phyloP scores from a whole-genome alignment of 2,797 vertebrate species.

The Tokudaia muenninki region DNA sequence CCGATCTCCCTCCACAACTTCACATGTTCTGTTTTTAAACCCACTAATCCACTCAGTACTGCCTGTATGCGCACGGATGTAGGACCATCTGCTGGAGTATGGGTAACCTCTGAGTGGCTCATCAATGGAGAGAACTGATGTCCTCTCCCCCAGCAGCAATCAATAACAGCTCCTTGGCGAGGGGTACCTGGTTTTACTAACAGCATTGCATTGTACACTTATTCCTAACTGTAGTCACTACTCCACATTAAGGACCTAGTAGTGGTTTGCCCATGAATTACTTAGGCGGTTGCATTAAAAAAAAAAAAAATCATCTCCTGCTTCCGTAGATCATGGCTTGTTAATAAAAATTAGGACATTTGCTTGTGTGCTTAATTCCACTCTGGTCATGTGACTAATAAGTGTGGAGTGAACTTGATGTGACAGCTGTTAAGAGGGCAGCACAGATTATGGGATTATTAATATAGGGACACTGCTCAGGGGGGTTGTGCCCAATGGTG shows the following conservation, averaged over 20 bases:
- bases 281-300: neutral
- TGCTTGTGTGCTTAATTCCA: slow-evolving; percentile 75
- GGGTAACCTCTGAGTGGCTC: neutral
- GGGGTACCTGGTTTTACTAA: slow-evolving; percentile 67
- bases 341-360: slow-evolving; percentile 47
- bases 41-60: too few relatives aligned
- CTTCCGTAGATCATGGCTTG: slow-evolving; percentile 66
- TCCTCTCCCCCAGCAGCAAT: neutral
- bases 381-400: slow-evolving; percentile 6
- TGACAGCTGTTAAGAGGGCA: neutral
- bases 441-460: neutral
- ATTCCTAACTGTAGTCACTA: neutral
- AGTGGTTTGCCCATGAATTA: neutral
- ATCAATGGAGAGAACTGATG: neutral
- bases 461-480: slow-evolving; percentile 62
- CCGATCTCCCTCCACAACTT: neutral
- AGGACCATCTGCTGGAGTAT: neutral
- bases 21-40: neutral
- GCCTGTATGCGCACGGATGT: too few relatives aligned
- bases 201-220: neutral
- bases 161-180: neutral
- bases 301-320: neutral
- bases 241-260: neutral
- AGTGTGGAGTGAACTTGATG: fast-evolving
- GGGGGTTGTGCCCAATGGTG: slow-evolving; percentile 87